Base-by-base conservation (phyloP, 37 sponge, comb jelly and placozoan species). In the Ephydatia muelleri region DNA sequence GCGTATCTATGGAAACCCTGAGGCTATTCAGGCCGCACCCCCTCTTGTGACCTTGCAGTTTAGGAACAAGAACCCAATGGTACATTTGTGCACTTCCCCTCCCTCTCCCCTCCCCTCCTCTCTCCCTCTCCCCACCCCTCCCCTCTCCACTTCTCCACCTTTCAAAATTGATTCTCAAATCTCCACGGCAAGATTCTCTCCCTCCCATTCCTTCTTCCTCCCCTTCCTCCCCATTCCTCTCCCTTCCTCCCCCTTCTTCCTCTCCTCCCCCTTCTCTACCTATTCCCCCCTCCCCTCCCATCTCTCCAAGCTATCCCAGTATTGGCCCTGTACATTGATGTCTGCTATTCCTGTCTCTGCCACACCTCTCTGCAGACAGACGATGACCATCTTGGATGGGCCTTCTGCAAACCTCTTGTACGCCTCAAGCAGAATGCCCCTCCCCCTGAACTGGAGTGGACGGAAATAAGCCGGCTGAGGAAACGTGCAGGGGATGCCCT, bases 401-500 rank as follows among this genome's bases (percentile, higher is more conserved):
- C 40, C 47, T 31, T 47, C 3, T 28, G 38, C 12, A 3, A 32
- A 0, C 75, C 75, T 27, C 31, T 5, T 73, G 73, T 83, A 0
- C 38, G 73, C n/a, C 36, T 83, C n/a, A 66, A 28, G 13, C 47
- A 19, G 8, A 22, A 26, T 38, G 73, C 27, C 2, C 34, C 28
- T 2, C 49, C 28, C 34, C 49, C 84, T 22, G 76, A 81, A 32
- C 70, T 94, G 82, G 67, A 78, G 73, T 94, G 95, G 95, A 64
- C 78, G 37, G 75, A 68, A 0, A 85, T 94, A 34, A 88, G 26
- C 27, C 67, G 85, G 43, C 75, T 43, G 14, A 82, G 79, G 0
- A 64, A 78, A n/a, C 40, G 74, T 68, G 88, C 83, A 21, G 95
- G 95, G 64, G 86, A 94, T 28, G 80, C 88, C 23, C 80, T 94